Base-by-base conservation (phyloP, 2,797 vertebrate genomes). In the Sarcophilus harrisii region DNA sequence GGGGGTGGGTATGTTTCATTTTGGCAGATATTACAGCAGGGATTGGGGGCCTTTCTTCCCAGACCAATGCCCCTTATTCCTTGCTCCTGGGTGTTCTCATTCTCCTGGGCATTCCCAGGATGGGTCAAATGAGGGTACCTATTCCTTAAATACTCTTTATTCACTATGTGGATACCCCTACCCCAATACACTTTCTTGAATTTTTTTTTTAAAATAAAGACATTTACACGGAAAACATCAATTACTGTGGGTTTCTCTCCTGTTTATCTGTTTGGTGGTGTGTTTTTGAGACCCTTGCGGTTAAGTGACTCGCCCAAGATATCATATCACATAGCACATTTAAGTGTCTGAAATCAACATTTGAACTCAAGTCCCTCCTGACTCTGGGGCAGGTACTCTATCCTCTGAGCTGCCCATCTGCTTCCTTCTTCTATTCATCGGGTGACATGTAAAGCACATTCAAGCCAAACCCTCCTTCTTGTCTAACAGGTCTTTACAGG, bases 121-220 rank as follows among this genome's bases (percentile, higher is more conserved):
- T 87, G 73, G 73, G 21, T 49, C 94, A 54, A 96, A 91, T 87
- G 38, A 92, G 62, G 38, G 66, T 93, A 57, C 91, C 96, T 54
- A 45, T 58, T 90, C 94, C 92, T 96, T 96, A 94, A 96, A 93
- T 93, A 58, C 21, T 49, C 73, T 73, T 87, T 49, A 87, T 87
- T 87, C 38, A 27, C 73, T 87, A 38, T 87, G 73, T 49, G 73
- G 73, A 87, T 49, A 49, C 38, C 73, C 94, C 49, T 32, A 93
- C 32, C 38, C 97, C 57, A 90, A 95, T 11, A 91, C 10, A 92
- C 93, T 96, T 66, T 90, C 95, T 94, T 94, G 66, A 58, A 91
- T 98, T 98, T 98, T 98, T 93, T n/a, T 97, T 93, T 52, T 97
- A 93, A 87, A 95, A 95, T 95, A 95, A 94, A 66, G 94, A 73